phyloP scores from a whole-genome alignment of 2,113 vertebrate species.

The Sturnira hondurensis region DNA sequence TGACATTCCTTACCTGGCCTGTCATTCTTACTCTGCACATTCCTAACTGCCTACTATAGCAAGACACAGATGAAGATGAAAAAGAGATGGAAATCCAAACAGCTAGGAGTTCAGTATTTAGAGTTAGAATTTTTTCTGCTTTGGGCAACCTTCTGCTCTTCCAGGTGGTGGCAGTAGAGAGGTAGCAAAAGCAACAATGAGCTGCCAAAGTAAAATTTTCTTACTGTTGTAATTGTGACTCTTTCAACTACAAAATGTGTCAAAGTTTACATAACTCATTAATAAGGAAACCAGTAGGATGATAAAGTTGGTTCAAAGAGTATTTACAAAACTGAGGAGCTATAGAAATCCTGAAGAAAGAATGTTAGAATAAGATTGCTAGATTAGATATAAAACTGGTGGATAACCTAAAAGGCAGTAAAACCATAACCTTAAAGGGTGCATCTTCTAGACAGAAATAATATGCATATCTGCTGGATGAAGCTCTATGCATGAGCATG shows the following conservation, averaged over 20 bases:
- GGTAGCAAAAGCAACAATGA: not conserved
- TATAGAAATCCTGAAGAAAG: not conserved
- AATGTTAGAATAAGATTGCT: not conserved
- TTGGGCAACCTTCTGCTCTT: not conserved
- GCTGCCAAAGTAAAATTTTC: not conserved
- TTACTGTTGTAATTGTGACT: not conserved
- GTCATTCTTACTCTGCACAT: not conserved
- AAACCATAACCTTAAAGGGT: not conserved
- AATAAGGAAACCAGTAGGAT: not conserved
- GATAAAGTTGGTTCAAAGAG: not conserved
- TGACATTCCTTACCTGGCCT: not conserved
- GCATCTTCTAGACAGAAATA: not conserved
- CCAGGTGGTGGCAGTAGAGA: not conserved
- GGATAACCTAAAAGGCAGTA: not conserved
- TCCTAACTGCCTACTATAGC: not conserved
- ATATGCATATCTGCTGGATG: not conserved
- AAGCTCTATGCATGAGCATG: not conserved
- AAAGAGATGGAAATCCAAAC: not conserved
- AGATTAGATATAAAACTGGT: not conserved
- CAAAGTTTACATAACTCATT: not conserved
- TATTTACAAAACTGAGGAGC: not conserved
- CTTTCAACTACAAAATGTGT: not conserved
- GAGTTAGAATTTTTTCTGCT: not conserved
- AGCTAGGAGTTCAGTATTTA: not conserved
- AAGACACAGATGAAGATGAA: not conserved